Base-by-base conservation (phyloP, 2,113 vertebrate species). In the Microtus montanus region DNA sequence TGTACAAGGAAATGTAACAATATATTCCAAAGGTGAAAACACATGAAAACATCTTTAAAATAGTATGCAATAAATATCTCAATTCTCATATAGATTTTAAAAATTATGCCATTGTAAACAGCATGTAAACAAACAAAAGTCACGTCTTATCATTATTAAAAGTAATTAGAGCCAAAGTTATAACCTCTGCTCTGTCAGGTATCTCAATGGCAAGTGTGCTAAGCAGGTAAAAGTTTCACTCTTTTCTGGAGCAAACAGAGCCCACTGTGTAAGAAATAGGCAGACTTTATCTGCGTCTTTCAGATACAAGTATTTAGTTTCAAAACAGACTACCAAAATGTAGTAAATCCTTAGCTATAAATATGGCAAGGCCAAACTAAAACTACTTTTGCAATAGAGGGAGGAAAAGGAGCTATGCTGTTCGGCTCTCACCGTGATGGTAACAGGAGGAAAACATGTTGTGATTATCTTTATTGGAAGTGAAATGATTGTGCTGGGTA, bases 1-100 rank as follows among this genome's bases (percentile, higher is more conserved):
- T 99, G 99, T 99, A 99, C 99, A 99, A 98, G 98, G 99, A 98
- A 99, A 98, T 98, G 98, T 99, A 99, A 99, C 99, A 99, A 99
- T 99, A 99, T 99, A 99, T 99, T 99, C 99, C 99, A 99, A 99
- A 99, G 98, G 99, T 99, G 99, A 99, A 99, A 99, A 99, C 99
- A 99, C 99, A 99, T 99, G 41, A 99, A 99, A 99, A 99, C 98
- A 98, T 99, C 99, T 99, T 98, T 99, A 99, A 99, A 99, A 99
- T 98, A 99, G 99, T 99, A 99, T 99, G 99, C 99, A 99, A 99
- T 99, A 99, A 99, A 99, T 99, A 99, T 99, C 96, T 99, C 98
- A 99, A 98, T 98, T 98, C 97, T 98, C 98, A 98, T 99, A 98
- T 98, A 99, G 98, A 99, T 99, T 99, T 99, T 97, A 98, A 99